phyloP scores from a whole-genome alignment of 2,113 vertebrate genomes.

The Anarrhichthys ocellatus region DNA sequence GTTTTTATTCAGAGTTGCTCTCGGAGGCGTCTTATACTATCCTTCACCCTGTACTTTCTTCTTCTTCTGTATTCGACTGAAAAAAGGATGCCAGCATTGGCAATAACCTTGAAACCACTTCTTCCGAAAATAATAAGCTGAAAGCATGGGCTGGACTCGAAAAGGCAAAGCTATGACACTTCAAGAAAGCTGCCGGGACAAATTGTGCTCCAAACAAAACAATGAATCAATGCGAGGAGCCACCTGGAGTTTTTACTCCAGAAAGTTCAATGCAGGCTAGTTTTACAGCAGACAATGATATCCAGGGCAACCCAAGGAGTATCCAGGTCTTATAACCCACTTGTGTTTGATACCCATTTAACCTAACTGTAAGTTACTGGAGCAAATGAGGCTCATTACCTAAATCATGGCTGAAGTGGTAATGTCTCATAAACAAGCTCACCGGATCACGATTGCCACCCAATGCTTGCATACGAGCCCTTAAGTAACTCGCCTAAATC shows the following conservation, averaged over 20 bases:
- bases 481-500: slow-evolving; percentile 10
- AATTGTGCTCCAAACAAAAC: slow-evolving; percentile 72
- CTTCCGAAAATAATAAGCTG: slow-evolving; percentile 72
- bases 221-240: slow-evolving; percentile 79
- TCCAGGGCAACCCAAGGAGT: slow-evolving; percentile 61
- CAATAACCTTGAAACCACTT: slow-evolving; percentile 72
- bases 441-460: slow-evolving; percentile 20
- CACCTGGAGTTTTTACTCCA: slow-evolving; percentile 75
- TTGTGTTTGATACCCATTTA: slow-evolving; percentile 73
- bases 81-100: slow-evolving; percentile 22
- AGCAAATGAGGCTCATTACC: slow-evolving; percentile 72
- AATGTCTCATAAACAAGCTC: slow-evolving; percentile 61
- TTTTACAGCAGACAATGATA: slow-evolving; percentile 61
- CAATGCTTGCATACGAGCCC: neutral
- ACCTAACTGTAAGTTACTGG: slow-evolving; percentile 53
- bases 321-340: slow-evolving; percentile 66
- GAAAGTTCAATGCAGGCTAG: slow-evolving; percentile 65
- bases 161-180: slow-evolving; percentile 65
- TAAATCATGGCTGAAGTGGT: slow-evolving; percentile 54
- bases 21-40: neutral
- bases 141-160: slow-evolving; percentile 61
- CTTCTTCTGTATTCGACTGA: slow-evolving; percentile 11
- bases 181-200: slow-evolving; percentile 74
- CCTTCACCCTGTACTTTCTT: neutral
- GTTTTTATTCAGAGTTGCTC: slow-evolving; percentile 1